Conservation (phyloP, 2,888 invertebrate genomes). For the Callimorpha dominula region DNA sequence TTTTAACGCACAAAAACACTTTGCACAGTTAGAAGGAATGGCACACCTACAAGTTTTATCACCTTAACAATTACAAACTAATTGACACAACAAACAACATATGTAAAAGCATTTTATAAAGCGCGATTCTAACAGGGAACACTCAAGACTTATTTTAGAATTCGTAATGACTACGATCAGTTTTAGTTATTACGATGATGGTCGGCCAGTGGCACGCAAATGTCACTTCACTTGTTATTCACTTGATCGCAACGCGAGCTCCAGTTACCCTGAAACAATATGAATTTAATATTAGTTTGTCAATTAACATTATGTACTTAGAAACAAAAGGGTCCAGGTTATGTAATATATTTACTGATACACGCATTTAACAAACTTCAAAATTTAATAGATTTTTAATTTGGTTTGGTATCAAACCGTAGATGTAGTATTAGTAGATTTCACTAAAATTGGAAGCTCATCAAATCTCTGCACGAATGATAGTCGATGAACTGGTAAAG, state of each 20-base stretch:
- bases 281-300: slow-evolving; percentile 42
- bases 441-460: not conserved
- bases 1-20: slow-evolving; percentile 45
- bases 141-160: slow-evolving; percentile 45
- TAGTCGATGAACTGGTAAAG: not conserved
- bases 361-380: not conserved
- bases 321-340: not conserved
- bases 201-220: slow-evolving; percentile 66
- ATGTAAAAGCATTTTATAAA: slow-evolving; percentile 42
- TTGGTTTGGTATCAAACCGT: not conserved
- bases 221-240: slow-evolving; percentile 63
- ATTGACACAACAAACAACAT: slow-evolving; percentile 40
- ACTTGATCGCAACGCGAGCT: slow-evolving; percentile 48
- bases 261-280: slow-evolving; percentile 61
- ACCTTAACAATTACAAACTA: slow-evolving; percentile 37
- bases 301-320: slow-evolving; percentile 3
- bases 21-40: slow-evolving; percentile 38
- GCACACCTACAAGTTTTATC: slow-evolving; percentile 36
- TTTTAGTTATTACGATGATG: slow-evolving; percentile 53
- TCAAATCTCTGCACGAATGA: not conserved
- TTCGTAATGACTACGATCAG: slow-evolving; percentile 63
- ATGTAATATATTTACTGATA: not conserved
- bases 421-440: not conserved
- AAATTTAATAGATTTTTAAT: not conserved
- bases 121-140: slow-evolving; percentile 36